Percentiles rank a stretch among this genome's conserved stretches.
Evolutionary conservation across 2,113 vertebrate species (phyloP).

Genomic region (Eublepharis macularius): DNA sequence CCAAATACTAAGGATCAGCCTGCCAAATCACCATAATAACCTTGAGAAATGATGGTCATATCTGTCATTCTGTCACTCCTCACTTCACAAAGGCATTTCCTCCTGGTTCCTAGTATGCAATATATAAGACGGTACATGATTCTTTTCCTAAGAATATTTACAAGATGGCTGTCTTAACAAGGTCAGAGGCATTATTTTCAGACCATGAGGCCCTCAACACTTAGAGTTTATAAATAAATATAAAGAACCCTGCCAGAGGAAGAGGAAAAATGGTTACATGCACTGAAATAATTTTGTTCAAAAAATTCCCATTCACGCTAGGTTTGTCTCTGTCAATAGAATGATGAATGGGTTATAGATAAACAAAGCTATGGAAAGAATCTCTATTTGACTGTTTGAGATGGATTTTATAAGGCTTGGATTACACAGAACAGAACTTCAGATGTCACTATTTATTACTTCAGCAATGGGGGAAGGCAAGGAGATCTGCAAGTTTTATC

Average conservation of each 20-base stretch:
- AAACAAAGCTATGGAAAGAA: neutral
- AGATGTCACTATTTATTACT: slow-evolving; percentile 21
- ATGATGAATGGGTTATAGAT: neutral
- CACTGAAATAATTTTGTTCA: neutral
- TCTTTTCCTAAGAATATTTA: neutral
- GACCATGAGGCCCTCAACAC: neutral
- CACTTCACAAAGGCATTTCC: neutral
- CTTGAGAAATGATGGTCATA: neutral
- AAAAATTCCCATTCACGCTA: rapidly evolving
- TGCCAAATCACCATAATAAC: neutral
- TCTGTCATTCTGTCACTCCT: neutral
- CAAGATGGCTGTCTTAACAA: neutral
- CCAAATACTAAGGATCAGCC: no score
- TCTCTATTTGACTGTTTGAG: slow-evolving; percentile 3
- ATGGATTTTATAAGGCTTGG: neutral
- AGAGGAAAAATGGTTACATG: neutral
- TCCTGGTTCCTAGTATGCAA: neutral
- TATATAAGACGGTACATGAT: neutral
- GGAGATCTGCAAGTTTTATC: neutral
- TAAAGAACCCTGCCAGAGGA: neutral
- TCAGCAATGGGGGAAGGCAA: slow-evolving; percentile 1
- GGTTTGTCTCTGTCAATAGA: neutral
- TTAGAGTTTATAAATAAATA: neutral
- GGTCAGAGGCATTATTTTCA: neutral
- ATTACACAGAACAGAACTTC: slow-evolving; percentile 9